Conservation (phyloP, 1,140 invertebrate genomes). For the Procambarus clarkii region DNA sequence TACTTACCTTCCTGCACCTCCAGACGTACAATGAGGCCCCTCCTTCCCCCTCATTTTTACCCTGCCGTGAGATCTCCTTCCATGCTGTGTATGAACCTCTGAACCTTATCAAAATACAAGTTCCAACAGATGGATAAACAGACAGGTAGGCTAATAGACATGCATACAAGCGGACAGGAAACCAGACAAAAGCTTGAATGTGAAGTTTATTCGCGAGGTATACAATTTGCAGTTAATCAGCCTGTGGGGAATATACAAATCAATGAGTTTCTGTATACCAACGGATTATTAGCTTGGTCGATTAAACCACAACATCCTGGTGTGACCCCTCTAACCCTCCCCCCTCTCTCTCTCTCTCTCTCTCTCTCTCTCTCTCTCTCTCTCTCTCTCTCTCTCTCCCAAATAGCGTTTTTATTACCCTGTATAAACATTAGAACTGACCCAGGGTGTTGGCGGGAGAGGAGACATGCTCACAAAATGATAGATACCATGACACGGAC, state of each 20-base stretch:
- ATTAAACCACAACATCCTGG: constrained; percentile 11
- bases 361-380: too few relatives aligned
- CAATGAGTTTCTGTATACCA: not conserved
- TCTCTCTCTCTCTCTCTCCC: too few relatives aligned
- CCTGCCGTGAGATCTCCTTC: not conserved
- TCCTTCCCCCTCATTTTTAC: not conserved
- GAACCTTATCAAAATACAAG: too few relatives aligned
- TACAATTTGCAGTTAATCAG: not conserved
- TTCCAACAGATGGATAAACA: not conserved
- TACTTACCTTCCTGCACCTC: too few relatives aligned
- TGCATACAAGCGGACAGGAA: not conserved
- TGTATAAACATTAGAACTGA: too few relatives aligned
- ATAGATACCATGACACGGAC: too few relatives aligned
- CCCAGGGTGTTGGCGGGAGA: too few relatives aligned
- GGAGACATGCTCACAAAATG: too few relatives aligned
- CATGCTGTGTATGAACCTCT: not conserved
- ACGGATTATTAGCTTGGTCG: not conserved
- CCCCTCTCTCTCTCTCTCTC: too few relatives aligned
- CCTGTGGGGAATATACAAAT: not conserved
- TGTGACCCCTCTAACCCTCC: too few relatives aligned
- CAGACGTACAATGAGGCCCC: too few relatives aligned
- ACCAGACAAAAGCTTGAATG: not conserved
- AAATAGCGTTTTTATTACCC: too few relatives aligned
- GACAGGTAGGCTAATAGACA: not conserved
- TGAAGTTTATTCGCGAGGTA: not conserved